Percentiles rank a stretch among this genome's conserved stretches.
Conservation (phyloP, 2,113 vertebrate species). For the Collichthys lucidus region DNA sequence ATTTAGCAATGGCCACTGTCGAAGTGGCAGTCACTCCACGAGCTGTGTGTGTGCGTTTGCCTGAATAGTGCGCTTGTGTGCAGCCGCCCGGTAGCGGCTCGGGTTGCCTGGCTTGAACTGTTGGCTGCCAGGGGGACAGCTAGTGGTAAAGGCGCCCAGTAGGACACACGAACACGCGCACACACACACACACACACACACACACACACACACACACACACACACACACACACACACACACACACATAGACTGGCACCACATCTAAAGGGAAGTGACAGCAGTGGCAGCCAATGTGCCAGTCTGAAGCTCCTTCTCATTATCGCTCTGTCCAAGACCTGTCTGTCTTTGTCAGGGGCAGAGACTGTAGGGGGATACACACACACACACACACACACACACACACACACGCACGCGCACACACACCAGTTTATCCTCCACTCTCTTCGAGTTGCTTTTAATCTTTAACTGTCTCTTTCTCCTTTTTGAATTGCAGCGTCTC, state of each 20-base stretch:
- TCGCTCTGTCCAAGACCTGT: conserved; percentile 70
- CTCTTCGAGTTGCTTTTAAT: conserved; percentile 43
- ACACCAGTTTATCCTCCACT: conserved; percentile 23
- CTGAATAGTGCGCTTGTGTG: conserved; percentile 7
- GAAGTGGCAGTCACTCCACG: conserved; percentile 33
- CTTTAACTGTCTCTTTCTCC: conserved; percentile 18
- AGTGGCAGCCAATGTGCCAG: conserved; percentile 64
- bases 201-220: conserved; percentile 36
- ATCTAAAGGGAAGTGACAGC: conserved; percentile 76
- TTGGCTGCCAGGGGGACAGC: conserved; percentile 50
- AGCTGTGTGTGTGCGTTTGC: neutral
- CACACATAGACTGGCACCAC: conserved; percentile 56
- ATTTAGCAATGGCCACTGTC: conserved; percentile 60
- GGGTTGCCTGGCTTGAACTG: conserved; percentile 15
- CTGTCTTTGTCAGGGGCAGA: conserved; percentile 59
- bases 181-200: conserved; percentile 38
- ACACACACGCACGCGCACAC: conserved; percentile 10
- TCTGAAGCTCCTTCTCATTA: conserved; percentile 76
- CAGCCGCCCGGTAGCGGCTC: conserved; percentile 5
- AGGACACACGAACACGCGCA: conserved; percentile 32
- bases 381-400: neutral
- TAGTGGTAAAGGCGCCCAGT: conserved; percentile 51
- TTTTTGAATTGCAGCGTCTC: conserved; percentile 29
- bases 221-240: conserved; percentile 36
- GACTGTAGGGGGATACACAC: conserved; percentile 14